These are phyloP conservation scores for Matsumyia berberina DNA, from an alignment of 2,888 invertebrate species.

Conservation along the genomic window DNA sequence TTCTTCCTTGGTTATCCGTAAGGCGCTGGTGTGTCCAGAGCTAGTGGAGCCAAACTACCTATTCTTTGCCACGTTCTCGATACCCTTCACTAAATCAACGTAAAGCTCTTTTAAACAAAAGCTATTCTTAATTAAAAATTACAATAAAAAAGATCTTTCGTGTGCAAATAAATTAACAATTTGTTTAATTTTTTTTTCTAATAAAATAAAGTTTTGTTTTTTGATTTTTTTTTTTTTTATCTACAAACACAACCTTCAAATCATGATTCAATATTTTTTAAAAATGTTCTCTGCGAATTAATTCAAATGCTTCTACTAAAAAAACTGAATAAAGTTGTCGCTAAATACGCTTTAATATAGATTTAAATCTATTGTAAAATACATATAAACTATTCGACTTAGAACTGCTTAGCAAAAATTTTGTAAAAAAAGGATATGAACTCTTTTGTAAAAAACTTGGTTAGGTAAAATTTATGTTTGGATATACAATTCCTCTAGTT, in stretches of 20 bases:
- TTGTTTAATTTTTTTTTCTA: slow-evolving; percentile 8
- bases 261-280: slow-evolving; percentile 15
- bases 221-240: slow-evolving; percentile 1
- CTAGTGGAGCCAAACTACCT: too few relatives aligned
- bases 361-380: background rate
- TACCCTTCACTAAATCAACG: too few relatives aligned
- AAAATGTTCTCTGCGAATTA: slow-evolving; percentile 24
- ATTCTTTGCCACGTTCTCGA: too few relatives aligned
- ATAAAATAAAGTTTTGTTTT: slow-evolving; percentile 9
- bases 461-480: too few relatives aligned
- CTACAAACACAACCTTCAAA: slow-evolving; percentile 31
- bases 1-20: too few relatives aligned
- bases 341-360: slow-evolving; percentile 13
- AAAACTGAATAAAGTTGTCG: background rate
- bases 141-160: too few relatives aligned
- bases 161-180: too few relatives aligned
- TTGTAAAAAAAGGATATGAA: background rate
- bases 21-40: too few relatives aligned
- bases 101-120: too few relatives aligned
- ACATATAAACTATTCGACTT: background rate
- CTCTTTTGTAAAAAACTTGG: background rate
- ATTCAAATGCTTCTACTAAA: slow-evolving; percentile 43
- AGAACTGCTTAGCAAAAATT: too few relatives aligned
- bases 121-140: too few relatives aligned
- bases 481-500: too few relatives aligned